Percentiles rank a stretch among this genome's conserved stretches.
Conservation (phyloP, 35 echinoderm and acorn worm species). For the Heliocidaris tuberculata region DNA sequence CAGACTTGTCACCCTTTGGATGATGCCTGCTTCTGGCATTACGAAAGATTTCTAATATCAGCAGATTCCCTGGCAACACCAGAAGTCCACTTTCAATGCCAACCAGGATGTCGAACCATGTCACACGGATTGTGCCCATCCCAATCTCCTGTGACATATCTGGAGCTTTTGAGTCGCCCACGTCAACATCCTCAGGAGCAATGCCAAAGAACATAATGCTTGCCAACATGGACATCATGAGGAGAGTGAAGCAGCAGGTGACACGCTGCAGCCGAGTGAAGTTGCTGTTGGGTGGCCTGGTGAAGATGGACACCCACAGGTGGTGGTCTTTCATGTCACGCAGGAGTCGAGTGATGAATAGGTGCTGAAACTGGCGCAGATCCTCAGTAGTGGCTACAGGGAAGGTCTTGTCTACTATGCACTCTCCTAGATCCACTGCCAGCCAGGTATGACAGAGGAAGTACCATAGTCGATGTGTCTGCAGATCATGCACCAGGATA, state of each 20-base stretch:
- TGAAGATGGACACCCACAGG: conserved; percentile 86
- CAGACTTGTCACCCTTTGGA: conserved; percentile 1
- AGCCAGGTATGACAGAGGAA: conserved; percentile 95
- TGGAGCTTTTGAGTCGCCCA: neutral
- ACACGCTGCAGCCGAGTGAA: conserved; percentile 91
- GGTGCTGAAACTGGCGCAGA: conserved; percentile 71
- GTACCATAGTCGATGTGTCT: conserved; percentile 85
- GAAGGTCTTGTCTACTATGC: conserved; percentile 69
- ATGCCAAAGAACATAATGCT: conserved; percentile 91
- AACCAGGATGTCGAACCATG: conserved; percentile 64
- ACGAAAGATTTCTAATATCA: conserved; percentile 69
- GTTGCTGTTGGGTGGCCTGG: conserved; percentile 67
- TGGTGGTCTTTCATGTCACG: conserved; percentile 89
- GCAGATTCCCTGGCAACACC: conserved; percentile 69
- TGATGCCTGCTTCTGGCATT: conserved; percentile 41
- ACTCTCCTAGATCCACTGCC: conserved; percentile 63
- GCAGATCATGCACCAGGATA: conserved; percentile 86
- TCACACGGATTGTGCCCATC: conserved; percentile 65
- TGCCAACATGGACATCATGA: conserved; percentile 78
- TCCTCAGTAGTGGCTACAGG: conserved; percentile 63
- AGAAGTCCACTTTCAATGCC: conserved; percentile 76
- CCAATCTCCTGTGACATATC: conserved; percentile 52
- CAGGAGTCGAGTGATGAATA: conserved; percentile 64
- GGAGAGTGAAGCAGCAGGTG: conserved; percentile 71
- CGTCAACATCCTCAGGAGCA: neutral